phyloP scores from a whole-genome alignment of 2,113 vertebrate genomes.

The Taxidea taxus region DNA sequence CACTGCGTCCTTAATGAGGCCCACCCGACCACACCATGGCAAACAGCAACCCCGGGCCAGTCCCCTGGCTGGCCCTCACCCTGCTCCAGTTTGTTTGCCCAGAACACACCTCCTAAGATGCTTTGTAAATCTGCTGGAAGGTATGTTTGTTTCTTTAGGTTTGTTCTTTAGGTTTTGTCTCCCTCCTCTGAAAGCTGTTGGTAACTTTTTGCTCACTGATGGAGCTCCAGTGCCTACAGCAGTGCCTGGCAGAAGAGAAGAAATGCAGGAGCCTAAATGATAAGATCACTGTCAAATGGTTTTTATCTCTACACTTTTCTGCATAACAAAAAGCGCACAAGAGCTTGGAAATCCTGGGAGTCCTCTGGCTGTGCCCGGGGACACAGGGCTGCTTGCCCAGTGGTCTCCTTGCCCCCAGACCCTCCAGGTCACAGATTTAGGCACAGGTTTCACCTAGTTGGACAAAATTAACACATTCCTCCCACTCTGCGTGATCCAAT shows the following conservation, averaged over 20 bases:
- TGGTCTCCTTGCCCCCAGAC: neutral
- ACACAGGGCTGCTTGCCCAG: neutral
- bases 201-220: neutral
- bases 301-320: neutral
- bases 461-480: neutral
- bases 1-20: neutral
- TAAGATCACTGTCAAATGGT: neutral
- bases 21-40: neutral
- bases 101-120: neutral
- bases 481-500: neutral
- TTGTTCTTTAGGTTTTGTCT: neutral
- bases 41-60: neutral
- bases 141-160: neutral
- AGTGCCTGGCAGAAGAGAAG: neutral
- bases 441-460: neutral
- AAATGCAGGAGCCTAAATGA: neutral
- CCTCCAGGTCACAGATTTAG: constrained; percentile 27
- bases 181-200: neutral
- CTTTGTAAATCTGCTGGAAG: neutral
- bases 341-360: neutral
- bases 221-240: neutral
- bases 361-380: neutral
- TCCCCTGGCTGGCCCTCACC: neutral
- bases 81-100: neutral
- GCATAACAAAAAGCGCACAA: neutral